These are phyloP conservation scores for Corynorhinus townsendii DNA, from an alignment of 2,113 vertebrate genomes.

Conservation along the genomic window DNA sequence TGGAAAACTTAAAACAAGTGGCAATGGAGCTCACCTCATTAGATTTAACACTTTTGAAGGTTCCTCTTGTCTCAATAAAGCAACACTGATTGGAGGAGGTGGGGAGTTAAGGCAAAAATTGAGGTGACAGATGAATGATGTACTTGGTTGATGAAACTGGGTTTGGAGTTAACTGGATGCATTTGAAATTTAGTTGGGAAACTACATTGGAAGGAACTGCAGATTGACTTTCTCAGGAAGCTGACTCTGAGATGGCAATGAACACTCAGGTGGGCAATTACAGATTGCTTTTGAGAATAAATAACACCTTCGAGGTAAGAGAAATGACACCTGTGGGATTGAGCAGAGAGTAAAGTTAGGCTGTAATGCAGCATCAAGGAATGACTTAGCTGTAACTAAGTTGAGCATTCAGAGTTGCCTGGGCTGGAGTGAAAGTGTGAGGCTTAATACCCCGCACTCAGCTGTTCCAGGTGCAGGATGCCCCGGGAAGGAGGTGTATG, in stretches of 20 bases:
- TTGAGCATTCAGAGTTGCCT: neutral
- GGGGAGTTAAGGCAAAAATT: neutral
- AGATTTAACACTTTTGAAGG: neutral
- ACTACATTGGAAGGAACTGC: neutral
- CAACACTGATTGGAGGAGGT: neutral
- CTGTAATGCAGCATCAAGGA: neutral
- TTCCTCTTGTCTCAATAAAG: neutral
- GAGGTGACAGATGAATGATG: neutral
- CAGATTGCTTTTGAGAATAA: neutral
- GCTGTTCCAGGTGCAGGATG: neutral
- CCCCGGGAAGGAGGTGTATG: fast-evolving
- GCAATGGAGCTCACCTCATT: neutral
- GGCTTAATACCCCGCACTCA: neutral
- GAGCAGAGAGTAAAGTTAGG: neutral
- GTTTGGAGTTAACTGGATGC: neutral
- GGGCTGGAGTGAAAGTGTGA: neutral
- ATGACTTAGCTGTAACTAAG: neutral
- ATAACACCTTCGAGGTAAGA: neutral
- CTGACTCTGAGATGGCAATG: neutral
- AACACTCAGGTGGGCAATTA: neutral
- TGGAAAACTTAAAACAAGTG: neutral
- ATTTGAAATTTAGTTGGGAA: neutral
- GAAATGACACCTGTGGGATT: neutral
- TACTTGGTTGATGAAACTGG: neutral
- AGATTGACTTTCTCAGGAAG: neutral